Evolutionary conservation across 2,888 invertebrate genomes (phyloP).

Genomic region (Lasioglossum villosulum): DNA sequence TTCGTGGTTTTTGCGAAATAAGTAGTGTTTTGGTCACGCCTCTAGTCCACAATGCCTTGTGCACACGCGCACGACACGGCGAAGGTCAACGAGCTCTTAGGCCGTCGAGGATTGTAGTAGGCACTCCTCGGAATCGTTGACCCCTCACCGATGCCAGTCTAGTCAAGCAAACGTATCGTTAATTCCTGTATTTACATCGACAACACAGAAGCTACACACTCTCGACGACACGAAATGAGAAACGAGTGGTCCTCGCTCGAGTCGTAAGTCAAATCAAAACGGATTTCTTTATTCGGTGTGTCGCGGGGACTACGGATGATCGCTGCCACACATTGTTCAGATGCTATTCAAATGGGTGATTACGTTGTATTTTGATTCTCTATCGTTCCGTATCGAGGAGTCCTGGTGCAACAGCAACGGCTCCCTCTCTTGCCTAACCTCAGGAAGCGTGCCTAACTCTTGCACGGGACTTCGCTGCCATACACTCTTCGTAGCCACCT

Average conservation of each 20-base stretch:
- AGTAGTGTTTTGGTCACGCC: constrained; percentile 14
- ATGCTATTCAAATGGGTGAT: constrained; percentile 52
- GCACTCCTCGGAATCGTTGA: constrained; percentile 67
- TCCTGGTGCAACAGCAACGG: constrained; percentile 81
- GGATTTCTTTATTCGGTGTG: constrained; percentile 59
- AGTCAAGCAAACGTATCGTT: constrained; percentile 22
- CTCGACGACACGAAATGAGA: constrained; percentile 57
- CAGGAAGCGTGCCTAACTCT: constrained; percentile 80
- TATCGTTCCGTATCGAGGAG: constrained; percentile 78
- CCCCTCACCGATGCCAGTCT: constrained; percentile 26
- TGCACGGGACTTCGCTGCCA: constrained; percentile 81
- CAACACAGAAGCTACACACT: constrained; percentile 49
- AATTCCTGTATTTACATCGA: constrained; percentile 51
- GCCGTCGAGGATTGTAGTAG: constrained; percentile 63
- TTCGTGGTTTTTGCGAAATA: constrained; percentile 27
- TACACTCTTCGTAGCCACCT: constrained; percentile 79
- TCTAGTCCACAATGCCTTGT: constrained; percentile 6
- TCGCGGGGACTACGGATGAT: constrained; percentile 31
- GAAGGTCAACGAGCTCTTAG: constrained; percentile 41
- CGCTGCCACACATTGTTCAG: constrained; percentile 70
- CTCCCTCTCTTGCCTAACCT: constrained; percentile 81
- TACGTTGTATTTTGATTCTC: constrained; percentile 76
- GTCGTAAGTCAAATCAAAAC: constrained; percentile 57
- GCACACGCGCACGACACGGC: constrained; percentile 4
- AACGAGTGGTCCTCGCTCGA: constrained; percentile 17